Conservation (phyloP, 1,140 invertebrate genomes). For the Antheraea pernyi region DNA sequence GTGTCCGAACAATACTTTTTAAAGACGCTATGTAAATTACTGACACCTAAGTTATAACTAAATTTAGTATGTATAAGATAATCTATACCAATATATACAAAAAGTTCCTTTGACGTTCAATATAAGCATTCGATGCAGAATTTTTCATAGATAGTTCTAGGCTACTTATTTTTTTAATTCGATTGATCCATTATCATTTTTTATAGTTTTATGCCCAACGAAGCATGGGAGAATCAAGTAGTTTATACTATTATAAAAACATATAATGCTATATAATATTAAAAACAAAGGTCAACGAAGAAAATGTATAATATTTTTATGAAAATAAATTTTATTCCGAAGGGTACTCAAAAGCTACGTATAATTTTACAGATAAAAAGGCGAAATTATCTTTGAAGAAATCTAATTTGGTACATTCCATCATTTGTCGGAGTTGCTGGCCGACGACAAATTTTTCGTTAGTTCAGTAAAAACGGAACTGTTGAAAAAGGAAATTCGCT, state of each 20-base stretch:
- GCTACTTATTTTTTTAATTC: no score
- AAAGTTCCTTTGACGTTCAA: no score
- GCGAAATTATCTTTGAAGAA: not conserved
- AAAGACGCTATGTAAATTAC: not conserved
- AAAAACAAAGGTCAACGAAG: no score
- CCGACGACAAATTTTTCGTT: conserved; percentile 30
- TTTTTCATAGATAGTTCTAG: no score
- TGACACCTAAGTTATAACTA: not conserved
- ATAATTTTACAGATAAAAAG: not conserved
- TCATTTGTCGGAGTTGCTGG: conserved; percentile 6
- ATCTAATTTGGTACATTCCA: not conserved
- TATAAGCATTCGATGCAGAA: no score
- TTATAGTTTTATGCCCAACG: no score
- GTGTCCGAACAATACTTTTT: not conserved
- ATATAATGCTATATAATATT: no score
- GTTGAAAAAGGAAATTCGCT: conserved; percentile 52
- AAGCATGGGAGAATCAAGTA: no score
- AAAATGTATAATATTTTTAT: not conserved
- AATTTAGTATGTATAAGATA: no score
- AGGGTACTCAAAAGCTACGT: not conserved
- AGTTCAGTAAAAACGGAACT: conserved; percentile 37
- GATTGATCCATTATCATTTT: no score
- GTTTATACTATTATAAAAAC: no score
- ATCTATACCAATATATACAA: no score
- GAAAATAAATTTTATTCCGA: not conserved